Conservation (phyloP, 2,888 invertebrate species). For the Drosophila paranaensis region DNA sequence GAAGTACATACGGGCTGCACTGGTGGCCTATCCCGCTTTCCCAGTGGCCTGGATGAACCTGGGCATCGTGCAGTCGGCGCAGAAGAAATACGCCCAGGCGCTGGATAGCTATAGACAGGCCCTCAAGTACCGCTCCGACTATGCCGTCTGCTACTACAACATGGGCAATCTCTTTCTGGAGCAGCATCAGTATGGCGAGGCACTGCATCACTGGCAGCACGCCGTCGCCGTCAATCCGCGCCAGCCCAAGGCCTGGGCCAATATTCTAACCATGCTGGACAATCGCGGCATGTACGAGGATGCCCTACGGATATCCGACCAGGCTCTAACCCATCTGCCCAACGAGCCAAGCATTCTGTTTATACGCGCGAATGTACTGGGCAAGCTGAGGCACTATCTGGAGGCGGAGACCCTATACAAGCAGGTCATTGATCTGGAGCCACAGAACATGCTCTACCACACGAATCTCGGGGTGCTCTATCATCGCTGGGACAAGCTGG, state of each 20-base stretch:
- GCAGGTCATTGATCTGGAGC: slow-evolving; percentile 89
- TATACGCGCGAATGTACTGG: slow-evolving; percentile 94
- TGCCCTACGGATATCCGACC: slow-evolving; percentile 89
- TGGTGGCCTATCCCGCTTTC: slow-evolving; percentile 90
- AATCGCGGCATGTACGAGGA: slow-evolving; percentile 89
- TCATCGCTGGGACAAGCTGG: slow-evolving; percentile 94
- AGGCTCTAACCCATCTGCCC: slow-evolving; percentile 90
- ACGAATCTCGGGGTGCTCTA: slow-evolving; percentile 97
- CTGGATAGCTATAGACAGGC: slow-evolving; percentile 93
- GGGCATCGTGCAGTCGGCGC: slow-evolving; percentile 94
- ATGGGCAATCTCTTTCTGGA: slow-evolving; percentile 97
- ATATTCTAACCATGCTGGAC: slow-evolving; percentile 93
- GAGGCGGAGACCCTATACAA: slow-evolving; percentile 93
- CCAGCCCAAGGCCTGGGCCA: slow-evolving; percentile 96
- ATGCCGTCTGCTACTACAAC: slow-evolving; percentile 97
- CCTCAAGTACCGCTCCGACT: slow-evolving; percentile 90
- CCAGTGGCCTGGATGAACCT: slow-evolving; percentile 99
- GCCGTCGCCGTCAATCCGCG: slow-evolving; percentile 91
- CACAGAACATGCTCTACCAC: slow-evolving; percentile 92
- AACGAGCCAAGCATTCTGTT: slow-evolving; percentile 92
- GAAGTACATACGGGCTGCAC: slow-evolving; percentile 90
- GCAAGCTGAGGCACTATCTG: slow-evolving; percentile 91
- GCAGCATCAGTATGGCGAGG: slow-evolving; percentile 89
- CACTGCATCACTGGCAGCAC: slow-evolving; percentile 92
- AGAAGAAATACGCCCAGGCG: slow-evolving; percentile 89